Percentiles rank a stretch among this genome's conserved stretches.
Evolutionary conservation across 2,888 invertebrate species (phyloP).

Genomic region (Dynastes grantii): DNA sequence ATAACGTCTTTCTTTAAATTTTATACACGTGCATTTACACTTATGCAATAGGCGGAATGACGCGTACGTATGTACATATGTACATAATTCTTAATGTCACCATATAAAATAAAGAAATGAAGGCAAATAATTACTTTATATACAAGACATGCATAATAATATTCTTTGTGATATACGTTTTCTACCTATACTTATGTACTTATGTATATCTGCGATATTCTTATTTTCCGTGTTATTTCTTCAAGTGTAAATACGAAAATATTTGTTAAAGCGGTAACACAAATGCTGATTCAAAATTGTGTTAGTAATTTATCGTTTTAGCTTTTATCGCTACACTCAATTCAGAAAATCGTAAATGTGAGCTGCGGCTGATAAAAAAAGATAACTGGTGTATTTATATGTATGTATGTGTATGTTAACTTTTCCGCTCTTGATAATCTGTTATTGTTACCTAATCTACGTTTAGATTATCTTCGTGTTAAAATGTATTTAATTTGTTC

Average conservation of each 20-base stretch:
- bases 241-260: background rate
- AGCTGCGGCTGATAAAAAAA: conserved; percentile 4
- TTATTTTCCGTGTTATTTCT: too few species aligned
- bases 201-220: background rate
- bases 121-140: too few species aligned
- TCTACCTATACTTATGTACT: too few species aligned
- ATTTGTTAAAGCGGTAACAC: conserved; percentile 22
- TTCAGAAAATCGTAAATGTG: background rate
- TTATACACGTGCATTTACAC: background rate
- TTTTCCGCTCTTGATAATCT: conserved; percentile 6
- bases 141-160: too few species aligned
- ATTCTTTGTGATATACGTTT: too few species aligned
- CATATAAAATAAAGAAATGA: too few species aligned
- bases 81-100: too few species aligned
- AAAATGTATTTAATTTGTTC: background rate
- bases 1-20: conserved; percentile 8
- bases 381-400: conserved; percentile 25
- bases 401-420: conserved; percentile 1
- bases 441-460: conserved; percentile 29
- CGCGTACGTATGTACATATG: too few species aligned
- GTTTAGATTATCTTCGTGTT: background rate
- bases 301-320: background rate
- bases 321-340: conserved; percentile 8
- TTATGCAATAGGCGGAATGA: too few species aligned
- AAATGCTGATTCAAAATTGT: background rate